Base-by-base conservation (phyloP, 2,888 invertebrate species). In the Thecophora atra region DNA sequence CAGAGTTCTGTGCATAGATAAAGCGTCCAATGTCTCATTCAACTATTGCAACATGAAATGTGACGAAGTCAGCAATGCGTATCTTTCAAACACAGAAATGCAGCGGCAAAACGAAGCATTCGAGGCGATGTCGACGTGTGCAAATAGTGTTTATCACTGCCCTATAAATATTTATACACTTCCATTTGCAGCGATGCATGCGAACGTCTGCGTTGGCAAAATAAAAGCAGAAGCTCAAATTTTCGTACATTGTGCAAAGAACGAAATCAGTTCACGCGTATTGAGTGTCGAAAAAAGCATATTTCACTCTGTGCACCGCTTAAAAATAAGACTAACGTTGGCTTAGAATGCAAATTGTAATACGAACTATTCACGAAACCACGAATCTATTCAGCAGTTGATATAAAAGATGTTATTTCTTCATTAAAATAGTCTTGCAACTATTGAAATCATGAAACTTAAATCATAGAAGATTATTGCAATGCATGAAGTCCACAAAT, bases 31-130 rank as follows among this genome's bases (percentile, higher is more conserved):
- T 28, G 8, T 13, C 21, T 58, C 58, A 28, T 15, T 24, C 17
- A 58, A 26, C 28, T 21, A 17, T 63, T 8, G 63, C 64, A 64
- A 64, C 64, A 66, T 52, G 54, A 66, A 54, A 54, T 54, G 19
- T 56, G 67, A 67, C 67, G 67, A 54, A 67, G 52, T 54, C 67
- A 67, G 30, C 52, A 54, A 54, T 19, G 30, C 67, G 67, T 37
- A 67, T 67, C 67, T 17, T 26, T 17, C 21, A 58, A 24, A 19
- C 17, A 21, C 58, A 26, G n/a, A n/a, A 15, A 26, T 58, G 28
- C 47, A 47, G n/a, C 8, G 30, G 60, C 30, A 60, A 60, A 26
- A 26, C 28, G 60, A 60, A 26, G 15, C 28, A 30, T 60, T 30
- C n/a, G 28, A 60, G 30, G 15, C 17, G 5, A 26, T 17, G 30